These are phyloP conservation scores for Anolis sagrei DNA, from an alignment of 2,113 vertebrate genomes.

Conservation along the genomic window DNA sequence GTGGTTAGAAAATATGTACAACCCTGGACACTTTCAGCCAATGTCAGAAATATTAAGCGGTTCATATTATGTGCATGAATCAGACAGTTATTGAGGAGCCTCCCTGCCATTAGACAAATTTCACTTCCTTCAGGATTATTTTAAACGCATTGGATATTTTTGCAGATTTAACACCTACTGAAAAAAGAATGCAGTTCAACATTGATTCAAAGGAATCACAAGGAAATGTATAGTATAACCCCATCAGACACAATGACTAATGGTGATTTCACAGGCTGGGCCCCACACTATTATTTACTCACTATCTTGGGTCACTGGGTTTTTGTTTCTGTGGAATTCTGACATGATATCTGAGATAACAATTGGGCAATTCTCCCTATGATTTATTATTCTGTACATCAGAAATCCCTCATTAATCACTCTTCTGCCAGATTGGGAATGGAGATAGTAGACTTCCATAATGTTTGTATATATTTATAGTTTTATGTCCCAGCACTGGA, in stretches of 20 bases:
- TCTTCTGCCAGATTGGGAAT: not conserved
- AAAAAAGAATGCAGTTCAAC: not conserved
- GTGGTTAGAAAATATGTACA: not conserved
- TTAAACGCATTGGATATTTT: not conserved
- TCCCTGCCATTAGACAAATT: not conserved
- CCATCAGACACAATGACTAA: not conserved
- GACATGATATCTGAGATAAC: not conserved
- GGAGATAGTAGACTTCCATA: not conserved
- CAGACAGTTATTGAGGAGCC: not conserved
- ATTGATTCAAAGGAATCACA: not conserved
- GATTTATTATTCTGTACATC: not conserved
- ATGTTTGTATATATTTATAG: no score
- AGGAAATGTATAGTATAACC: not conserved
- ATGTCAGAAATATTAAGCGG: accelerated
- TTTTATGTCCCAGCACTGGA: no score
- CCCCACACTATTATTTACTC: not conserved
- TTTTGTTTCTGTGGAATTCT: not conserved
- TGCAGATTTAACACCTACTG: not conserved
- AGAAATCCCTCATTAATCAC: not conserved
- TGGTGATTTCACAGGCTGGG: not conserved
- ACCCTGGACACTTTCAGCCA: not conserved
- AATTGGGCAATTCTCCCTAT: not conserved
- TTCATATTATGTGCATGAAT: not conserved
- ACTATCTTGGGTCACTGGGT: not conserved
- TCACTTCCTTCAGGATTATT: no score